These are phyloP conservation scores for Marmota monax DNA, from an alignment of 2,113 vertebrate genomes.

Conservation along the genomic window DNA sequence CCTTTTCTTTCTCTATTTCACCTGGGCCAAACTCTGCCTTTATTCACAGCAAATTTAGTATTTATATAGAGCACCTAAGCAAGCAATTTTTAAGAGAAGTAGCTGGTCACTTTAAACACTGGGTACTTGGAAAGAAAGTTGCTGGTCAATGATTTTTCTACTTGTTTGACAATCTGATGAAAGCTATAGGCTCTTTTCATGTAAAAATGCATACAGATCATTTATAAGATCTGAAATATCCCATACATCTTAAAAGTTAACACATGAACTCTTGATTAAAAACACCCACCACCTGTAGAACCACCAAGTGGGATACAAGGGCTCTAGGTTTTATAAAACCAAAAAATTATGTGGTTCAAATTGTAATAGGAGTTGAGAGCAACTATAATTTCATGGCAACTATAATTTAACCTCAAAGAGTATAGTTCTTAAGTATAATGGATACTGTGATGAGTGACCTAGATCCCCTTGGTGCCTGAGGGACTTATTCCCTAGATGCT, in stretches of 20 bases:
- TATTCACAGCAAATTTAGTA: background rate
- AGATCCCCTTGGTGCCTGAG: background rate
- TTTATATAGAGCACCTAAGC: background rate
- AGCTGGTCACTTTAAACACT: background rate
- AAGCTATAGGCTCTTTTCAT: background rate
- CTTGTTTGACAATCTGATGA: background rate
- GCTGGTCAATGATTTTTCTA: background rate
- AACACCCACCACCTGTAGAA: background rate
- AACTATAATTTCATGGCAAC: background rate
- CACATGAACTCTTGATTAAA: background rate
- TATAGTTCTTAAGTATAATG: background rate
- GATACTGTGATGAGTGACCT: background rate
- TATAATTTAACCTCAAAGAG: background rate
- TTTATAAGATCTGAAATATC: background rate
- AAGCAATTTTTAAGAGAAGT: background rate
- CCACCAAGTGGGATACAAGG: background rate
- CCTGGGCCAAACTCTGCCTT: background rate
- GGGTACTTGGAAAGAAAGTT: constrained; percentile 23
- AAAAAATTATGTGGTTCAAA: background rate
- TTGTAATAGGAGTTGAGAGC: background rate
- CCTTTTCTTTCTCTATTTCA: background rate
- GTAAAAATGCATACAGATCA: background rate
- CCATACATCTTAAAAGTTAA: background rate
- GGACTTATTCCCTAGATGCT: background rate
- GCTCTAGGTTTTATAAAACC: background rate